Percentiles rank a stretch among this genome's conserved stretches.
Evolutionary conservation across 2,888 invertebrate species (phyloP).

Genomic region (Apodemia duryi): DNA sequence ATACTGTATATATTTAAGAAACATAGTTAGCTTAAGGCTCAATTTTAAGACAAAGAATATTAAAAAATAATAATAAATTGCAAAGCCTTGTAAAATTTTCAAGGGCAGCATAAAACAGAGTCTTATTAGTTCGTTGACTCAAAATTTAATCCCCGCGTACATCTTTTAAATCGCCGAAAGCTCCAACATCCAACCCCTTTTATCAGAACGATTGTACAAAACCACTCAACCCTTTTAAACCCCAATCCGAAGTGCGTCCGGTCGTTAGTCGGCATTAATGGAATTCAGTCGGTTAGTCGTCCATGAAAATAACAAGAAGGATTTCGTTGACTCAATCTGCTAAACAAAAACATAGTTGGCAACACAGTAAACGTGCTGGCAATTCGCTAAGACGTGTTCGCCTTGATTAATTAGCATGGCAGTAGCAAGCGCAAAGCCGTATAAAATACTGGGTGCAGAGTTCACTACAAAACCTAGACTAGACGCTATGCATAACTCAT

Average conservation of each 20-base stretch:
- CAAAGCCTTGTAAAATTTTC: conserved; percentile 8
- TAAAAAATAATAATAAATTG: conserved; percentile 7
- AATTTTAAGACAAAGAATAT: neutral
- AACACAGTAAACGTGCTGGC: conserved; percentile 25
- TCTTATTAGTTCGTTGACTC: conserved; percentile 48
- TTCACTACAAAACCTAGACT: conserved; percentile 15
- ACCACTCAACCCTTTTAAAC: conserved; percentile 79
- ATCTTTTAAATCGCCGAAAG: conserved; percentile 74
- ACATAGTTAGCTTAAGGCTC: neutral
- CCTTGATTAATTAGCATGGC: conserved; percentile 29
- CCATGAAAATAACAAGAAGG: conserved; percentile 16
- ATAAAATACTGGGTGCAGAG: conserved; percentile 22
- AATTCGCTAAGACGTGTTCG: conserved; percentile 28
- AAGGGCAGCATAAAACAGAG: conserved; percentile 32
- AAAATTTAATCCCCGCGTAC: conserved; percentile 57
- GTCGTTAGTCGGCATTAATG: conserved; percentile 78
- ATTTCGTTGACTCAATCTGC: conserved; percentile 19
- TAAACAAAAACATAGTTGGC: conserved; percentile 27
- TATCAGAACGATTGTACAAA: conserved; percentile 76
- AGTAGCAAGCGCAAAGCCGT: conserved; percentile 26
- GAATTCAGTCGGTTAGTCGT: conserved; percentile 55
- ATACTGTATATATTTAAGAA: neutral
- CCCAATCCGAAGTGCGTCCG: conserved; percentile 75
- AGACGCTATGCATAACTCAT: conserved; percentile 12
- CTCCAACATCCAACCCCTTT: conserved; percentile 71